A percentile compares a stretch with the other conserved stretches of the same genome.
phyloP scores from a whole-genome alignment of 2,888 invertebrate genomes.

The Amphiduros pacificus region DNA sequence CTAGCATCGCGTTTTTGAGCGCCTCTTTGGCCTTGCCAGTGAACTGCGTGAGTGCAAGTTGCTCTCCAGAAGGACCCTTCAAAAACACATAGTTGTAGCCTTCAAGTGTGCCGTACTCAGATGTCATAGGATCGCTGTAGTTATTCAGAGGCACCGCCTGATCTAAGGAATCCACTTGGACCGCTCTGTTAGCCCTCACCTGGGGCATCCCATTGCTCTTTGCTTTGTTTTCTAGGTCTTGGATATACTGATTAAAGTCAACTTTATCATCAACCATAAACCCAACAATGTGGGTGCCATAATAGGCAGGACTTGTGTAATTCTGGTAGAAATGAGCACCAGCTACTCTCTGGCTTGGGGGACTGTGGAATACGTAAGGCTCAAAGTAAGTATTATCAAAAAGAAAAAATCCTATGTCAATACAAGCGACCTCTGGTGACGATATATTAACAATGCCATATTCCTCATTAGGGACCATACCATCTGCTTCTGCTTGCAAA shows the following conservation, averaged over 20 bases:
- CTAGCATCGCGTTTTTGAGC: neutral
- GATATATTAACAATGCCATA: no score
- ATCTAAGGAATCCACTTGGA: neutral
- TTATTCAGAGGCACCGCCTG: neutral
- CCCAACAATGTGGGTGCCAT: neutral
- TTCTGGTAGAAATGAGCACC: neutral
- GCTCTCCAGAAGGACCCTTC: neutral
- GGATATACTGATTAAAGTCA: neutral
- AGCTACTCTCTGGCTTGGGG: neutral
- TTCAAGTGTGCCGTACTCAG: neutral
- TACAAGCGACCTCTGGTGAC: no score
- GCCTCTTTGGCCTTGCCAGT: neutral
- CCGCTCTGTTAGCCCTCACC: neutral
- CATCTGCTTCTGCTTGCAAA: neutral
- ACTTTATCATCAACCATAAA: neutral
- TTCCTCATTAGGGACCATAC: neutral
- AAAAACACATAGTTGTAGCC: neutral
- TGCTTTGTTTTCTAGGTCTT: neutral
- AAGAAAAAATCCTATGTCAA: neutral
- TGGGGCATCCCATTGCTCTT: neutral
- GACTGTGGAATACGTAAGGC: neutral
- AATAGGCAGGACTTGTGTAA: neutral
- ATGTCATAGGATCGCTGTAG: neutral
- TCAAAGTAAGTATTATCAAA: neutral
- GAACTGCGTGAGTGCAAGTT: neutral